Evolutionary conservation across 1,140 invertebrate genomes (phyloP).

Genomic region (Papilio helenus): DNA sequence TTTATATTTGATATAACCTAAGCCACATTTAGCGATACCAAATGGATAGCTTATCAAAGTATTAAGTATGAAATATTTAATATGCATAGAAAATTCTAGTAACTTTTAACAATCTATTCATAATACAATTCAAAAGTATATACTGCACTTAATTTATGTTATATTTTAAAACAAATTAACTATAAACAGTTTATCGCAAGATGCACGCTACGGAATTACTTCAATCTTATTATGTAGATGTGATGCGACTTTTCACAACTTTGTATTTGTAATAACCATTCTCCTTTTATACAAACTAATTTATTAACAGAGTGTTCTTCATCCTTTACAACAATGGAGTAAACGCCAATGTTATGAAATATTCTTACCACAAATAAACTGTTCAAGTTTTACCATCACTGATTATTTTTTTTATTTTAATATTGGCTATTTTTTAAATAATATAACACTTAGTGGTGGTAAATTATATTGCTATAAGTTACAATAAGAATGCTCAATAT

Average conservation of each 20-base stretch:
- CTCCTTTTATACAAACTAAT: slow-evolving; percentile 8
- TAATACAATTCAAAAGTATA: background rate
- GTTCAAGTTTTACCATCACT: background rate
- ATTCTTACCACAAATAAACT: slow-evolving; percentile 5
- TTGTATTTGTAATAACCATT: slow-evolving; percentile 19
- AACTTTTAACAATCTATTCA: background rate
- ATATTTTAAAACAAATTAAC: slow-evolving; percentile 15
- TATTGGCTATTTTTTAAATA: too few species aligned
- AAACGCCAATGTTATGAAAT: background rate
- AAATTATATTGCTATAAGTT: too few species aligned
- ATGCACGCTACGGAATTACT: background rate
- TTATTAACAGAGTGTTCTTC: background rate
- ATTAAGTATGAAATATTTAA: too few species aligned
- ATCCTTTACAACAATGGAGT: background rate
- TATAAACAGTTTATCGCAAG: slow-evolving; percentile 20
- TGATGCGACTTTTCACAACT: slow-evolving; percentile 24
- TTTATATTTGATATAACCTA: too few species aligned
- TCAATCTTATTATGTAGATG: slow-evolving; percentile 31
- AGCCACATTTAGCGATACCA: too few species aligned
- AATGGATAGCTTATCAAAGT: too few species aligned
- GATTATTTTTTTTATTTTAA: too few species aligned
- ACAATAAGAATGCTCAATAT: too few species aligned
- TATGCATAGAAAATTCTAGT: too few species aligned
- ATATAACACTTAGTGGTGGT: background rate
- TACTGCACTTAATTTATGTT: background rate